Conservation (phyloP, 2,113 vertebrate species). For the Plestiodon gilberti region DNA sequence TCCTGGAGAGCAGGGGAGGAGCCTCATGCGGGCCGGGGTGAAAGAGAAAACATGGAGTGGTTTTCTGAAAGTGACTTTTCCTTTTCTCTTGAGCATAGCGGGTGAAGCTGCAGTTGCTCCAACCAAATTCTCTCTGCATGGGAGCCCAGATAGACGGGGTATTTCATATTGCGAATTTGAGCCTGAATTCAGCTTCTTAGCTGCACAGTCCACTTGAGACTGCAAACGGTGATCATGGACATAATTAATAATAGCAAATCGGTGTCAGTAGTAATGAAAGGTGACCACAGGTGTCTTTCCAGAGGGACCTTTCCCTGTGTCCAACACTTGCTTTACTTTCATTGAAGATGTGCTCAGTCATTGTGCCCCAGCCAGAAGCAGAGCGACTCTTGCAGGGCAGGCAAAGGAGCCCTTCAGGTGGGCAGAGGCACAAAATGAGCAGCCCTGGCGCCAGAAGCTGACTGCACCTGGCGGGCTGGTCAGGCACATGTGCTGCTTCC, state of each 20-base stretch:
- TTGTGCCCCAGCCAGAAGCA: not conserved
- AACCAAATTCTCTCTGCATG: not conserved
- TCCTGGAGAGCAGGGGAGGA: not conserved
- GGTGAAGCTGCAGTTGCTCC: not conserved
- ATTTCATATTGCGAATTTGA: not conserved
- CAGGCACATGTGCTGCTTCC: too few relatives aligned
- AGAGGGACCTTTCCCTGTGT: not conserved
- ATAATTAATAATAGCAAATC: constrained; percentile 40
- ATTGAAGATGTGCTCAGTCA: not conserved
- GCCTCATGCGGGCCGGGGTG: not conserved
- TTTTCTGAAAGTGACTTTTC: not conserved
- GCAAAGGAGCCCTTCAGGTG: not conserved
- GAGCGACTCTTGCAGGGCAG: not conserved
- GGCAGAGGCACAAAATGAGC: not conserved
- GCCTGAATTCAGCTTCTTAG: not conserved
- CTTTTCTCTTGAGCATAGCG: not conserved
- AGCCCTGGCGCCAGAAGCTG: too few relatives aligned
- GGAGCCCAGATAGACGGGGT: too few relatives aligned
- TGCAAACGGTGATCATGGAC: constrained; percentile 3
- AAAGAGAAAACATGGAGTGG: not conserved
- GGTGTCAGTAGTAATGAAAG: constrained; percentile 3
- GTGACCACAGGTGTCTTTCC: not conserved
- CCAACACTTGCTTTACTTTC: not conserved
- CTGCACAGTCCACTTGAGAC: not conserved
- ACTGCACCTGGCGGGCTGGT: too few relatives aligned